phyloP scores from a whole-genome alignment of 2,797 vertebrate species.

The Limosa lapponica region DNA sequence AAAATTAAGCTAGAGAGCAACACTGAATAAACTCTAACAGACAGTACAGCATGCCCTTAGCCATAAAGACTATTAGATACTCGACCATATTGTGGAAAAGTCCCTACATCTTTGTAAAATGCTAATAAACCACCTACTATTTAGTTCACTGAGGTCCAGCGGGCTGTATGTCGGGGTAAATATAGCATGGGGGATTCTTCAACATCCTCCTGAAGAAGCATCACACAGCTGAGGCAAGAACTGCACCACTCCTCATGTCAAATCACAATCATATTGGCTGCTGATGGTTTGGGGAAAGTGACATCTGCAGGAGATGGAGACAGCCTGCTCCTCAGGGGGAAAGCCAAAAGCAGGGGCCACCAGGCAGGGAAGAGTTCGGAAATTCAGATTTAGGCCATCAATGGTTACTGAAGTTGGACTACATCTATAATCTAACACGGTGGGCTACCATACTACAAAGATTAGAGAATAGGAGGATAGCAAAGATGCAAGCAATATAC shows the following conservation, averaged over 20 bases:
- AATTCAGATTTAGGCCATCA: not conserved
- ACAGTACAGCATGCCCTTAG: not conserved
- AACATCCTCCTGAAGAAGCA: not conserved
- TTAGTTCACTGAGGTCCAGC: not conserved
- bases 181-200: accelerated
- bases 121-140: not conserved
- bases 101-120: not conserved
- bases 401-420: not conserved
- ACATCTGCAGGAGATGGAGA: not conserved
- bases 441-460: not conserved
- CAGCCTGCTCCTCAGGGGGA: not conserved
- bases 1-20: not conserved
- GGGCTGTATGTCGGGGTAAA: not conserved
- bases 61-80: not conserved
- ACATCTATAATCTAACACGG: not conserved
- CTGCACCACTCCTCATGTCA: not conserved
- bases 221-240: not conserved
- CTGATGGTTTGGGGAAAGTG: not conserved
- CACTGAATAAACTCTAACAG: not conserved
- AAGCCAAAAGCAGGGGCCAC: not conserved
- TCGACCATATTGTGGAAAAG: not conserved
- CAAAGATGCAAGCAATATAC: not conserved
- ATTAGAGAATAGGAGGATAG: not conserved
- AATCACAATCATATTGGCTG: not conserved
- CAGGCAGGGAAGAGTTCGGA: not conserved